These are phyloP conservation scores for Zaprionus lachaisei DNA, from an alignment of 1,140 invertebrate species.

Conservation along the genomic window DNA sequence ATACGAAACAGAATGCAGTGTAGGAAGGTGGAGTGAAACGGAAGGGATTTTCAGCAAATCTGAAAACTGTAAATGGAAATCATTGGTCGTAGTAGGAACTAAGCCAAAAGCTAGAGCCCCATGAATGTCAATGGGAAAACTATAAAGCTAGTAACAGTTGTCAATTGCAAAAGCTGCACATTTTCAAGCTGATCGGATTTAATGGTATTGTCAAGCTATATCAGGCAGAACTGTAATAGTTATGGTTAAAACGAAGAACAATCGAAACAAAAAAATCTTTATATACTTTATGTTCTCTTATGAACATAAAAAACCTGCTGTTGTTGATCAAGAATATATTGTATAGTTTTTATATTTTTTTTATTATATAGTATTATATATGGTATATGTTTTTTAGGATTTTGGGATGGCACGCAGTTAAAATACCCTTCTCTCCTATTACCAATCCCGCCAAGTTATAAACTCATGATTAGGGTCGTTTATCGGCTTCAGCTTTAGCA, in stretches of 20 bases:
- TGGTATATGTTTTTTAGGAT: too few relatives aligned
- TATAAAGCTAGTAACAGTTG: neutral
- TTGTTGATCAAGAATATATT: too few relatives aligned
- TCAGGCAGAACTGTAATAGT: neutral
- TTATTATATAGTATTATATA: too few relatives aligned
- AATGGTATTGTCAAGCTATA: neutral
- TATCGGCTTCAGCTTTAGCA: slow-evolving; percentile 26
- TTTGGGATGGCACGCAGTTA: too few relatives aligned
- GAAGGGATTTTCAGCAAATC: slow-evolving; percentile 12
- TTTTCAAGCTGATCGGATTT: neutral
- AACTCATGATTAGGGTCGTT: neutral
- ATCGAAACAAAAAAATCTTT: neutral
- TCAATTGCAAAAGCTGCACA: neutral
- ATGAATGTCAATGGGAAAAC: slow-evolving; percentile 1
- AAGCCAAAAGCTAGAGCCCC: neutral
- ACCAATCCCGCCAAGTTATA: neutral
- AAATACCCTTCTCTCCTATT: too few relatives aligned
- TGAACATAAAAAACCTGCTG: too few relatives aligned
- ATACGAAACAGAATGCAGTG: neutral
- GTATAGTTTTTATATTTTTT: too few relatives aligned
- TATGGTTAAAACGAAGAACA: neutral
- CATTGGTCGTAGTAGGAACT: neutral
- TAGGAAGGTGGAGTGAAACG: neutral
- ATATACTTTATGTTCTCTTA: neutral
- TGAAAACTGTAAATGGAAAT: slow-evolving; percentile 8